These are phyloP conservation scores for Hydrochoerus hydrochaeris DNA, from an alignment of 2,113 vertebrate species.

Conservation along the genomic window DNA sequence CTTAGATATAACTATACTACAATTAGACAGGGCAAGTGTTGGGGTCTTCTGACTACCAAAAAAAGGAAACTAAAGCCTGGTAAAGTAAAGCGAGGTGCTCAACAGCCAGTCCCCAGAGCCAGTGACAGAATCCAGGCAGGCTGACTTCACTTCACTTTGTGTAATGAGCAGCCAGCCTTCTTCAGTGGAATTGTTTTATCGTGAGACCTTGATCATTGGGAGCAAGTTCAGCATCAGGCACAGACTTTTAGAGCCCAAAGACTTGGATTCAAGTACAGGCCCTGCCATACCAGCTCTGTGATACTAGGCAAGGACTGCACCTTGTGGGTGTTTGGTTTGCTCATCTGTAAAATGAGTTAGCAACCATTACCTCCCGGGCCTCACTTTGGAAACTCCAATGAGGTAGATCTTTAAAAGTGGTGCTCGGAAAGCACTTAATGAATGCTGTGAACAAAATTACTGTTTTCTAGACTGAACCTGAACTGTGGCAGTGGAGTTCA, in stretches of 20 bases:
- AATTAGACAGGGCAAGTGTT: background rate
- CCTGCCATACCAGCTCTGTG: fast-evolving
- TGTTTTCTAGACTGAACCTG: background rate
- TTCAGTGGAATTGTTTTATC: background rate
- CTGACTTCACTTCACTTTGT: background rate
- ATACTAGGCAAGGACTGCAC: background rate
- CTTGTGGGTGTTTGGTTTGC: background rate
- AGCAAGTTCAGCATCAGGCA: background rate
- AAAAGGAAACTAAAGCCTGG: background rate
- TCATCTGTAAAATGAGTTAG: background rate
- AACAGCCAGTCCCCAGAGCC: background rate
- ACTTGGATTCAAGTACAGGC: background rate
- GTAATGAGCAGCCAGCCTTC: background rate
- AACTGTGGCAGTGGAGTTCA: fast-evolving
- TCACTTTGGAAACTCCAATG: background rate
- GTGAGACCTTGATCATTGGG: background rate
- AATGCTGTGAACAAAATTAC: too few relatives aligned
- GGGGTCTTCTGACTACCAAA: background rate
- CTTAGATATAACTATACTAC: background rate
- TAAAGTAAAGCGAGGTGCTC: background rate
- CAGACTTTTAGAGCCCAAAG: background rate
- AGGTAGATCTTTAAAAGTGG: background rate
- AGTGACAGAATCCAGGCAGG: background rate
- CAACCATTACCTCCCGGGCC: background rate
- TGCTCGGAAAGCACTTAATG: fast-evolving